Evolutionary conservation across 2,797 vertebrate species (phyloP).

Genomic region (Apogon hyalosoma): DNA sequence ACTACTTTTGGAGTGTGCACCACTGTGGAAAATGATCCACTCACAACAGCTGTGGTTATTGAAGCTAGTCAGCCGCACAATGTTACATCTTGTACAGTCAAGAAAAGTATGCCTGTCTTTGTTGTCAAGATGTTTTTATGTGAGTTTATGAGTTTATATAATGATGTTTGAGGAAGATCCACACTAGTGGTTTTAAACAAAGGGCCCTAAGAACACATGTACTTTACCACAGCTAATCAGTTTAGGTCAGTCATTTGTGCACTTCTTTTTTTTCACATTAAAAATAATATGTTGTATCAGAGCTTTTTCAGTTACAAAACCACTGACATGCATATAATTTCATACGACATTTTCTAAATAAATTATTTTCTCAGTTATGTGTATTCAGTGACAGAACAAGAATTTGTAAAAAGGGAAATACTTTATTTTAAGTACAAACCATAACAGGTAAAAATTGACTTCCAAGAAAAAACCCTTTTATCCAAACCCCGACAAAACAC

Average conservation of each 20-base stretch:
- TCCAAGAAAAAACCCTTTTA: constrained; percentile 44
- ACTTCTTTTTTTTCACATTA: constrained; percentile 36
- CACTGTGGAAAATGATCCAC: constrained; percentile 2
- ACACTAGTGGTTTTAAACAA: constrained; percentile 13
- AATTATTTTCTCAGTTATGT: constrained; percentile 80
- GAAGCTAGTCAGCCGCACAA: neutral
- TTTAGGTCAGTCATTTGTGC: constrained; percentile 41
- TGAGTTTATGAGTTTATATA: constrained; percentile 28
- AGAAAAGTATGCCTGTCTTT: constrained; percentile 27
- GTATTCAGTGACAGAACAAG: constrained; percentile 45
- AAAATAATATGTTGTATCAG: constrained; percentile 51
- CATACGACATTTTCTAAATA: constrained; percentile 82
- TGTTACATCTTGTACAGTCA: constrained; percentile 38
- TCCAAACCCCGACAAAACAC: constrained; percentile 45
- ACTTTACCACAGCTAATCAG: constrained; percentile 33
- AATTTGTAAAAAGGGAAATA: constrained; percentile 70
- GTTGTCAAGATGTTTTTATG: constrained; percentile 47
- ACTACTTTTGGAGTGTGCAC: neutral
- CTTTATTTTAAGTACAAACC: constrained; percentile 83
- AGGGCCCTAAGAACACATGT: constrained; percentile 36
- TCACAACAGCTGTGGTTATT: constrained; percentile 7
- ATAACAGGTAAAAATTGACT: constrained; percentile 75
- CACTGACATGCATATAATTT: constrained; percentile 68
- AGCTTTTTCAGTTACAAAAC: constrained; percentile 41
- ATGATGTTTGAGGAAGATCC: constrained; percentile 31